Evolutionary conservation across 2,113 vertebrate genomes (phyloP).

Genomic region (Macquaria ambigua): DNA sequence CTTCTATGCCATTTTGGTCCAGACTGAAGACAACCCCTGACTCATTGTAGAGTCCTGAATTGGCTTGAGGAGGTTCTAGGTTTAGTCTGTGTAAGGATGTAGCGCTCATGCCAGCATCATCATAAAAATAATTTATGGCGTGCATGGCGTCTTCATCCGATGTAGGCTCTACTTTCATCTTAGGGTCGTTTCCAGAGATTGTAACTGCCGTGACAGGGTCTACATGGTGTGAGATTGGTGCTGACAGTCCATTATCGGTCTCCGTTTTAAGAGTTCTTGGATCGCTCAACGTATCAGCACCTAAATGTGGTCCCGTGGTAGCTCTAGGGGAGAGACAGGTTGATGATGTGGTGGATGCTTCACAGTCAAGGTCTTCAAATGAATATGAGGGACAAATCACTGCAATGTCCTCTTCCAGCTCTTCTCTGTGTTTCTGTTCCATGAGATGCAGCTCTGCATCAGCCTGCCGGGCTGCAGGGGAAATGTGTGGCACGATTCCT

Average conservation of each 20-base stretch:
- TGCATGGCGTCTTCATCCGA: neutral
- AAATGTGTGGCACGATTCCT: conserved; percentile 17
- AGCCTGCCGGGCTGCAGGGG: neutral
- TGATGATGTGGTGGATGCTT: conserved; percentile 12
- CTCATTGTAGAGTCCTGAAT: neutral
- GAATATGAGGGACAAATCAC: conserved; percentile 9
- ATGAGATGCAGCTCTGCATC: neutral
- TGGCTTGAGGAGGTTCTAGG: neutral
- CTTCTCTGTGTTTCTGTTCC: conserved; percentile 17
- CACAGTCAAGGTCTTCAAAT: conserved; percentile 15
- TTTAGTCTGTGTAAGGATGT: neutral
- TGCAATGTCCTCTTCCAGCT: neutral
- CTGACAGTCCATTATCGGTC: neutral
- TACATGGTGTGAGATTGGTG: neutral
- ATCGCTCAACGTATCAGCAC: neutral
- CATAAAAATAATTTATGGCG: conserved; percentile 13
- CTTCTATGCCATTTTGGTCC: neutral
- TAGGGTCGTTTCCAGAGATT: neutral
- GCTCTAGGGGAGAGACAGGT: conserved; percentile 5
- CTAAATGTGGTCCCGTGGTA: neutral
- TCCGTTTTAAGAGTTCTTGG: conserved; percentile 11
- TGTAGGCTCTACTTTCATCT: conserved; percentile 47
- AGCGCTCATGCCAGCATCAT: neutral
- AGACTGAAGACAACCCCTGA: neutral
- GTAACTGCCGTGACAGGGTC: neutral